Evolutionary conservation across 1,140 invertebrate species (phyloP).

Genomic region (Bactericera cockerelli): DNA sequence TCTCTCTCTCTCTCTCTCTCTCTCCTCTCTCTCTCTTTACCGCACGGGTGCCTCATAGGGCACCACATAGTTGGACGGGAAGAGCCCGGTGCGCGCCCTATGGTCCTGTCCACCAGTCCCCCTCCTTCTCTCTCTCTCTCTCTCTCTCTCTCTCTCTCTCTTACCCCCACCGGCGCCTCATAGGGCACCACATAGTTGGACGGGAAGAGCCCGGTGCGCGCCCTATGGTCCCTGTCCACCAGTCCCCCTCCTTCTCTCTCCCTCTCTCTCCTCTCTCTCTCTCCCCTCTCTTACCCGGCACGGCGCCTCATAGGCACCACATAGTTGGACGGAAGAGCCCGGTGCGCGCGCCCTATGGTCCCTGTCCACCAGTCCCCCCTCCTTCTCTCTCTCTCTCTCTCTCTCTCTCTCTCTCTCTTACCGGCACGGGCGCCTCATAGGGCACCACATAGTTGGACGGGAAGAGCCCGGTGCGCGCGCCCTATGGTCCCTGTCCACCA

Average conservation of each 20-base stretch:
- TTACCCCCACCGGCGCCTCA: constrained; percentile 24
- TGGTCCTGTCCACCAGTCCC: constrained; percentile 97
- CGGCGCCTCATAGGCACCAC: constrained; percentile 43
- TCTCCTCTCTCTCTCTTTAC: too few species aligned
- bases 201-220: constrained; percentile 79
- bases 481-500: constrained; percentile 94
- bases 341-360: constrained; percentile 58
- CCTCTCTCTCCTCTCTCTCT: constrained; percentile 56
- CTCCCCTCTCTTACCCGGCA: background rate
- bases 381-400: too few species aligned
- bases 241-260: too few species aligned
- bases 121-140: constrained; percentile 71
- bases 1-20: background rate
- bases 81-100: constrained; percentile 81
- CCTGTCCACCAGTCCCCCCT: constrained; percentile 99
- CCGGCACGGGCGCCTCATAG: too few species aligned
- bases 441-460: constrained; percentile 66
- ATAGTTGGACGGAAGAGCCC: constrained; percentile 93
- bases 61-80: constrained; percentile 86
- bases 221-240: constrained; percentile 88
- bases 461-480: constrained; percentile 69
- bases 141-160: too few species aligned
- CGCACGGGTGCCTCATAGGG: constrained; percentile 31
- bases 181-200: constrained; percentile 71
- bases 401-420: too few species aligned